Evolutionary conservation across 2,888 invertebrate species (phyloP).

Genomic region (Dendrolimus pini): DNA sequence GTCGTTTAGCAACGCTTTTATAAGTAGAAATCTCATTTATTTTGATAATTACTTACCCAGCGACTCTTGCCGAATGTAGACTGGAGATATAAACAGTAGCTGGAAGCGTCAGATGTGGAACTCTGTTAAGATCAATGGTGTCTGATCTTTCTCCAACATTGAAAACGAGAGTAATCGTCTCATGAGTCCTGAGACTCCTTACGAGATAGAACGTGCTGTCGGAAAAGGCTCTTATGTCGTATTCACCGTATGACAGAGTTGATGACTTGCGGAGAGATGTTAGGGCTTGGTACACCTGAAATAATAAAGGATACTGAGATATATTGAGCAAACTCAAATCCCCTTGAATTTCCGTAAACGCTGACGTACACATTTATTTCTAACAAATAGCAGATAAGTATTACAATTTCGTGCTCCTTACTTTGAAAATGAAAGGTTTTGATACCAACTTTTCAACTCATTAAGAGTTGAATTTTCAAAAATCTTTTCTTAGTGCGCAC

Average conservation of each 20-base stretch:
- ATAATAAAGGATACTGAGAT: constrained; percentile 7
- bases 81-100: constrained; percentile 43
- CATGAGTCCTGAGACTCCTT: constrained; percentile 35
- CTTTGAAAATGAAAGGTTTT: too few species aligned
- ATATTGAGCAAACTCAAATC: too few species aligned
- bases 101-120: constrained; percentile 29
- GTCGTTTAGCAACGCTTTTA: too few species aligned
- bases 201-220: constrained; percentile 48
- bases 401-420: too few species aligned
- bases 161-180: constrained; percentile 58
- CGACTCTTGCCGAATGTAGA: constrained; percentile 36
- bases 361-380: too few species aligned
- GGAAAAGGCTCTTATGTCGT: constrained; percentile 49
- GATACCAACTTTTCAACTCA: too few species aligned
- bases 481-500: too few species aligned
- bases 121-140: constrained; percentile 44
- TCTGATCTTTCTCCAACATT: constrained; percentile 65
- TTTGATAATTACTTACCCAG: constrained; percentile 32
- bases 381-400: too few species aligned
- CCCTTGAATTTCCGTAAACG: too few species aligned
- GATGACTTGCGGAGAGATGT: constrained; percentile 60
- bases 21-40: too few species aligned
- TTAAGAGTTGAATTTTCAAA: too few species aligned
- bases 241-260: constrained; percentile 56
- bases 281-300: constrained; percentile 73